Conservation (phyloP, 2,797 vertebrate species). For the Cryptoprocta ferox region DNA sequence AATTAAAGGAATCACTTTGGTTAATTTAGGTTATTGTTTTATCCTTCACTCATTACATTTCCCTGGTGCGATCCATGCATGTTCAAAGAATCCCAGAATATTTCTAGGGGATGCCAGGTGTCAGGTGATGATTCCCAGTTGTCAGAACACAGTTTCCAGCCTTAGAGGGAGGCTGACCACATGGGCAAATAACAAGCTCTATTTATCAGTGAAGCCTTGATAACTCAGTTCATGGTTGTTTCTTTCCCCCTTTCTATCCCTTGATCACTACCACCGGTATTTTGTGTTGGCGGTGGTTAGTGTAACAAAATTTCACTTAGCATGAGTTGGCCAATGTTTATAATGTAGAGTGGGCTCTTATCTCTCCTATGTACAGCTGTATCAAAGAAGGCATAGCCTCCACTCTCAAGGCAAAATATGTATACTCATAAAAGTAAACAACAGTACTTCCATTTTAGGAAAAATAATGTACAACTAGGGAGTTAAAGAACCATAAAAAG, state of each 20-base stretch:
- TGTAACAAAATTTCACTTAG: neutral
- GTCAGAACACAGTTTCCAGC: neutral
- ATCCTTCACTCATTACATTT: neutral
- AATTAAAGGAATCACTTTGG: constrained; percentile 45
- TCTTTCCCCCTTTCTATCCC: neutral
- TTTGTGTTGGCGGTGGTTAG: neutral
- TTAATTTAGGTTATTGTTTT: constrained; percentile 33
- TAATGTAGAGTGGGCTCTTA: neutral
- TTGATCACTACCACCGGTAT: neutral
- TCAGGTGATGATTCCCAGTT: neutral
- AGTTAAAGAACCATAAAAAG: neutral
- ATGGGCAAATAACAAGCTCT: neutral
- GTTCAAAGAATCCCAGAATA: neutral
- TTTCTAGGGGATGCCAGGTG: neutral
- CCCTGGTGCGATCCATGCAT: neutral
- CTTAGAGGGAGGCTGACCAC: neutral
- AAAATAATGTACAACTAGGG: neutral
- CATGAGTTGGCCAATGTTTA: neutral
- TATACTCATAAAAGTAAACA: neutral
- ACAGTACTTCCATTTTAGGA: neutral
- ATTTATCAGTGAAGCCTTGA: neutral
- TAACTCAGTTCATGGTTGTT: neutral
- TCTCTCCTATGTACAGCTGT: neutral
- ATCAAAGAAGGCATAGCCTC: neutral
- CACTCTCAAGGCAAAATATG: neutral